Base-by-base conservation (phyloP, 2,113 vertebrate genomes). In the Bufo bufo region DNA sequence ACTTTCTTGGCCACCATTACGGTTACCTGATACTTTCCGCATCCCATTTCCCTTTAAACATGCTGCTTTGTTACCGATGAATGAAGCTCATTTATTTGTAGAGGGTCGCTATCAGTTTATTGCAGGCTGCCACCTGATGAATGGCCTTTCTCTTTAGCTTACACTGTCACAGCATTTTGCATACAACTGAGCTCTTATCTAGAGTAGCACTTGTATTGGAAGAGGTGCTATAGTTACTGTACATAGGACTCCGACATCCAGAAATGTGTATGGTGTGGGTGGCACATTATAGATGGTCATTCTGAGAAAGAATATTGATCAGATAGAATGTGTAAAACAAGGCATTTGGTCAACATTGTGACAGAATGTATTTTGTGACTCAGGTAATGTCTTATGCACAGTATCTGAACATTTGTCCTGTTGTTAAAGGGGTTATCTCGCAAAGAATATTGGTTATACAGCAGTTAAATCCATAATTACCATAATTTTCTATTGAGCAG, bases 21-120 rank as follows among this genome's bases (percentile, higher is more conserved):
- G 14, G 75, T 10, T 69, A 86, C 58, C 20, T 16, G 63, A 80
- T 71, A 86, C 56, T 81, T 87, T 49, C 33, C 17, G 54, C 14
- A 80, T 23, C 9, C 17, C 33, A 58, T 9, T 33, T 58, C 9
- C 49, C 63, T 52, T 5, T 74, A 59, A 16, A 56, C 59, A 33
- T 52, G 23, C 43, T 45, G 52, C 54, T 23, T 58, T 54, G 50
- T 59, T 59, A 43, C 1, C n/a, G 43, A 0, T 80, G 17, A 75
- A 20, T 11, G 16, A 9, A 50, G 19, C 17, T 20, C 72, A 75
- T 75, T 50, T 19, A 47, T 17, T 47, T 0, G 8, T 47, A 6
- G 14, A 47, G 14, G 47, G 33, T 47, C 6, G 5, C n/a, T n/a
- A 13, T 49, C 3, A 47, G 4, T 14, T 43, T 3, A 13, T 75